Evolutionary conservation across 1,140 invertebrate genomes (phyloP), one percentile per base, ranked within the genome.

Genomic region (Papilio machaon): DNA sequence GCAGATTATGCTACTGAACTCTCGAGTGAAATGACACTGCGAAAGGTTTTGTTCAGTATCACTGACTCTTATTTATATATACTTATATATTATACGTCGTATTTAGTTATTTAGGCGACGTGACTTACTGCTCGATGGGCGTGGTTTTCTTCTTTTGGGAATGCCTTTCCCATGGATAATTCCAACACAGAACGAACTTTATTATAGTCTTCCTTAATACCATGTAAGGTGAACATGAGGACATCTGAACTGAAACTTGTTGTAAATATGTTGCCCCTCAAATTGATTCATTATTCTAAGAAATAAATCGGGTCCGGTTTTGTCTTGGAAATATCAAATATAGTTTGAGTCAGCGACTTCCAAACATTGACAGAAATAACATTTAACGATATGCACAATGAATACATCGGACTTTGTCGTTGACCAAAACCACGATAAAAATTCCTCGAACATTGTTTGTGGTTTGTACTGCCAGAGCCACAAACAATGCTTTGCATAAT

Each of bases 261-360:
- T 30, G 23, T 9, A 2, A 35, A 67, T 35, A 70, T 70, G 23
- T 70, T 30, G 10, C 30, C 4, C 15, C 64, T 35, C 8, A 46
- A 77, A 30, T 60, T 79, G 60, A 80, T 82, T 86, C 82, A 85
- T 83, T 49, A 64, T 87, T 83, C 84, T 73, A 64, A 81, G 84
- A 85, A 87, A 52, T 23, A 6, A 19, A 46, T 38, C 73, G 47
- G 54, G 80, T 79, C 75, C 79, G 46, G 43, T 43, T 35, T 85
- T 38, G 81, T 83, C 80, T 86, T 86, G 81, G 82, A 80, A 82
- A 35, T 19, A 79, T 84, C 49, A 76, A 82, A 80, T 83, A 75
- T 67, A 76, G 79, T 81, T 85, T 89, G 89, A 90, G 79, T 90
- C 89, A 90, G 60, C 77, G 47, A 79, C 82, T 86, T 87, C 85